Evolutionary conservation across 2,113 vertebrate species (phyloP), one percentile per base, ranked within the genome.

Genomic region (Symphodus melops): DNA sequence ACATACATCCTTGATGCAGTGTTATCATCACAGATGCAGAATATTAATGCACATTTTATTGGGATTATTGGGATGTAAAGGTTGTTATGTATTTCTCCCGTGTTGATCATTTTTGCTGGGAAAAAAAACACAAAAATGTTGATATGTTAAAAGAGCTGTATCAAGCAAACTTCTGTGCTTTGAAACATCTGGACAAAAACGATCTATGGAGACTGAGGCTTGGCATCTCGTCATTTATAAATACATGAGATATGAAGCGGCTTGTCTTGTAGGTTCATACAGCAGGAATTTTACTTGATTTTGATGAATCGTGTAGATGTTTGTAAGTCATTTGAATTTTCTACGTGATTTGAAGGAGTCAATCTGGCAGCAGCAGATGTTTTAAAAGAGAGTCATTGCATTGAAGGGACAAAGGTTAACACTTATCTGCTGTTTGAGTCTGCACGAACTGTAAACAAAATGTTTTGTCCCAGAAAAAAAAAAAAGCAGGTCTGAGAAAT

Each of bases 371-470:
- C 63, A 72, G 49, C 48, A 25, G 62, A 44, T 49, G 46, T 82
- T 61, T 78, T 84, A 82, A 33, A 76, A 88, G 72, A 74, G 79
- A 53, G 78, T 37, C 56, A 48, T 71, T 68, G 61, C 80, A 82
- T 71, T 85, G 75, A 82, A 78, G 81, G 91, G 81, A 90, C 92
- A 91, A 93, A 93, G 91, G 90, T 92, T 81, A 79, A 62, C 84
- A 85, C 79, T 90, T 92, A 93, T 92, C 84, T 33, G 77, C 68
- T 56, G 39, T 88, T 81, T 88, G 85, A 82, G 72, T 79, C 67
- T 64, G 62, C 86, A 72, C 49, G 61, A 61, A 71, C 84, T 89
- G 89, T 89, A 90, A 92, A 93, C 90, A 92, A 83, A 88, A 74
- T 88, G 77, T 79, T 88, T 88, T 66, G 66, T 66, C 74, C 71